phyloP scores from a whole-genome alignment of 1,140 invertebrate species.

The Nautilus pompilius region DNA sequence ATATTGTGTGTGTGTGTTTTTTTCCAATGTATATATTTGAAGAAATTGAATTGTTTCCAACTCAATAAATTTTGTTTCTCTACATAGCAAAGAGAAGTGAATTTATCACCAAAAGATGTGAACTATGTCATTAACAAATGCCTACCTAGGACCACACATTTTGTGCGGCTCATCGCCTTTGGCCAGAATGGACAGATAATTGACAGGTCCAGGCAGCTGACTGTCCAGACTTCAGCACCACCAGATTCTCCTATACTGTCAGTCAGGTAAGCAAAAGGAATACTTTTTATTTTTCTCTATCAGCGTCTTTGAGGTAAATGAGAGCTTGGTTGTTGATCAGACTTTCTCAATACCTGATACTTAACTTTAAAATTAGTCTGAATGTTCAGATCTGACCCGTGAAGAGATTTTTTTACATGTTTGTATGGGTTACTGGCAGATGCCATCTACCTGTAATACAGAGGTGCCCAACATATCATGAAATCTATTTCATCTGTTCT shows the following conservation, averaged over 20 bases:
- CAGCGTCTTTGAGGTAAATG: not conserved
- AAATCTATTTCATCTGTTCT: no score
- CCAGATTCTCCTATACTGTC: conserved; percentile 42
- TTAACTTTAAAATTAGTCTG: no score
- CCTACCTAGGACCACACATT: conserved; percentile 51
- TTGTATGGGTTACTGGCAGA: no score
- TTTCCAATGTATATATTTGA: no score
- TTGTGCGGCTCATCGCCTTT: conserved; percentile 45
- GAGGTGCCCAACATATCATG: no score
- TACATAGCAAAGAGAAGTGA: conserved; percentile 48
- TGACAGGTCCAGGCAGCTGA: conserved; percentile 50
- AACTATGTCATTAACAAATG: conserved; percentile 54
- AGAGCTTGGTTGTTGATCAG: not conserved
- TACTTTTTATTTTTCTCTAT: not conserved
- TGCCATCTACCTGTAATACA: no score
- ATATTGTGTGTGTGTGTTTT: no score
- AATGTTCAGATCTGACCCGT: no score
- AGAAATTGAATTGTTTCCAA: no score
- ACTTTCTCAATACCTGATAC: no score
- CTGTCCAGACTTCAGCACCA: conserved; percentile 52
- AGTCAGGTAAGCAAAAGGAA: conserved; percentile 43
- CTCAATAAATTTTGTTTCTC: conserved; percentile 6
- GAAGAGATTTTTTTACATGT: no score
- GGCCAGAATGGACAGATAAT: conserved; percentile 40
- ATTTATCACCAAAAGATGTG: conserved; percentile 38